Percentiles rank a stretch among this genome's conserved stretches.
These are phyloP conservation scores for Aselliscus stoliczkanus DNA, from an alignment of 2,797 vertebrate species.

Conservation along the genomic window DNA sequence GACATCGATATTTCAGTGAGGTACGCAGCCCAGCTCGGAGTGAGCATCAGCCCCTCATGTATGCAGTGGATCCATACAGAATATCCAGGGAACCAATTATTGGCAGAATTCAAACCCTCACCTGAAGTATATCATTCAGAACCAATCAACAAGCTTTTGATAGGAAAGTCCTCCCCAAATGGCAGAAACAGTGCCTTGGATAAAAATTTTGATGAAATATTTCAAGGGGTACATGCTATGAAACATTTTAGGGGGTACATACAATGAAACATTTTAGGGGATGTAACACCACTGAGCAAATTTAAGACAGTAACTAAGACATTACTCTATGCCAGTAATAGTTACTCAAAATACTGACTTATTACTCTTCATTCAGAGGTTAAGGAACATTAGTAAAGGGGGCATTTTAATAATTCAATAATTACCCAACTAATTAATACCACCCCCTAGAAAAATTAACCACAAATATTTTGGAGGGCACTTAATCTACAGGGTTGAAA, in stretches of 20 bases:
- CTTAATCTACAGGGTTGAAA: not conserved
- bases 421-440: slow-evolving; percentile 9
- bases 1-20: not conserved
- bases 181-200: not conserved
- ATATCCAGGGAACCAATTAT: not conserved
- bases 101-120: not conserved
- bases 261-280: not conserved
- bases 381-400: not conserved
- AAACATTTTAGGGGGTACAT: not conserved
- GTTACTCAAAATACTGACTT: not conserved
- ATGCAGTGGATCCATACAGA: not conserved
- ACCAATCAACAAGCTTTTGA: not conserved
- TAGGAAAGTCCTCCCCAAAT: not conserved
- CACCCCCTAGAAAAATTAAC: not conserved
- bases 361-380: not conserved
- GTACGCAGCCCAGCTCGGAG: not conserved
- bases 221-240: not conserved
- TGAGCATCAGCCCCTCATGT: not conserved
- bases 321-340: not conserved
- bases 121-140: not conserved
- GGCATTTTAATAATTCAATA: not conserved
- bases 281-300: not conserved
- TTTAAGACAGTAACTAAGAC: not conserved
- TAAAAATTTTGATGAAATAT: not conserved
- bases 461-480: not conserved